Evolutionary conservation across 2,113 vertebrate species (phyloP).

Genomic region (Chloroceryle aenea): DNA sequence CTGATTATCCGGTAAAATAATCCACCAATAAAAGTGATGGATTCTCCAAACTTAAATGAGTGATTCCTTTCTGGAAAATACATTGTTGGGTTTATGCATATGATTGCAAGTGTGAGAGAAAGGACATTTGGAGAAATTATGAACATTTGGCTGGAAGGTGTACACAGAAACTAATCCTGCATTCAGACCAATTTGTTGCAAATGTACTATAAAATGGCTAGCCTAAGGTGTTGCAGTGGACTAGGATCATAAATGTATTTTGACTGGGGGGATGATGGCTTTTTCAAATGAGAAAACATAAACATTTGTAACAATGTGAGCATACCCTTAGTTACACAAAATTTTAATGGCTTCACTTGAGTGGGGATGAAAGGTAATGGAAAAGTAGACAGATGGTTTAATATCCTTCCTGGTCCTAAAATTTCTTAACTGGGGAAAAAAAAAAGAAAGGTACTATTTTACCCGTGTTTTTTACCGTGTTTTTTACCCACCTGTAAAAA

Average conservation of each 20-base stretch:
- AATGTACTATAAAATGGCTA: background rate
- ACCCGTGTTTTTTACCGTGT: too few species aligned
- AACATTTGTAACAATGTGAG: background rate
- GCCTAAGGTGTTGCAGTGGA: background rate
- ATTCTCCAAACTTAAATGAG: background rate
- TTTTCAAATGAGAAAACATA: background rate
- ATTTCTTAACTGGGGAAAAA: background rate
- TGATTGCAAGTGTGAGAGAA: background rate
- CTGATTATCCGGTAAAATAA: background rate
- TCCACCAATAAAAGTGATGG: background rate
- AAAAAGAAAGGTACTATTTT: background rate
- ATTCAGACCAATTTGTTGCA: background rate
- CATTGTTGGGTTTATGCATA: background rate
- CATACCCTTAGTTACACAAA: background rate
- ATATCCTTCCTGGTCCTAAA: background rate
- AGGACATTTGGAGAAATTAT: background rate
- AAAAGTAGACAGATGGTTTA: background rate
- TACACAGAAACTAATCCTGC: background rate
- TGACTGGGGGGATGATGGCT: background rate
- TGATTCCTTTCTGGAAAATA: background rate
- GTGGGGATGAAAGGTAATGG: background rate
- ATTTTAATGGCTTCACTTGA: rapidly evolving
- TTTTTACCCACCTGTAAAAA: background rate
- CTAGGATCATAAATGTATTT: background rate
- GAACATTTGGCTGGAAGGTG: background rate